Conservation (phyloP, 2,113 vertebrate genomes). For the Bubo bubo region DNA sequence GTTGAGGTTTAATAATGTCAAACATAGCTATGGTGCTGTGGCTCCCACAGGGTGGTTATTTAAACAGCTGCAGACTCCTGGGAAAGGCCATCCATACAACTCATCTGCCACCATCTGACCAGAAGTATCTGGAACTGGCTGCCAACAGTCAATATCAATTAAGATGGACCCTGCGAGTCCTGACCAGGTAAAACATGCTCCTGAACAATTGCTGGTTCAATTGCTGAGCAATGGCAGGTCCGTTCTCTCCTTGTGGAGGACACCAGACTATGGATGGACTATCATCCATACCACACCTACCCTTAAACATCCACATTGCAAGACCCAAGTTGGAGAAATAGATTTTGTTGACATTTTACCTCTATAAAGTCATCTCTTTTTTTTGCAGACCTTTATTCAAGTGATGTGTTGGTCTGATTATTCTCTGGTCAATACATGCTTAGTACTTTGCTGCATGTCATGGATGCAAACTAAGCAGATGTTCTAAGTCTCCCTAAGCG, state of each 20-base stretch:
- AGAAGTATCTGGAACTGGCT: background rate
- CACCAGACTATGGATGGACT: fast-evolving
- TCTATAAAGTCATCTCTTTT: fast-evolving
- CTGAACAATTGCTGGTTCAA: fast-evolving
- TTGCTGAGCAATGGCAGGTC: background rate
- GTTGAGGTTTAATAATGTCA: constrained; percentile 10
- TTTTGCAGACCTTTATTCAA: background rate
- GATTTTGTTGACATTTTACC: background rate
- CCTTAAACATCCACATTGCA: background rate
- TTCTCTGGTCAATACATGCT: background rate
- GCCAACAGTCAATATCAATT: background rate
- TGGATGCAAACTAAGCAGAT: background rate
- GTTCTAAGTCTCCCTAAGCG: no score
- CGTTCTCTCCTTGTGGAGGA: background rate
- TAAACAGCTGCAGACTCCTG: constrained; percentile 56
- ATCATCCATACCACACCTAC: background rate
- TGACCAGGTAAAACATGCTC: fast-evolving
- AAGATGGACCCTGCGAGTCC: background rate
- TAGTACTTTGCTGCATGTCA: background rate
- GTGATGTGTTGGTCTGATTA: background rate
- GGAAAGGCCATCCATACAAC: constrained; percentile 21
- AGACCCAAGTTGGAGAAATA: background rate
- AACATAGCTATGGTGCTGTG: background rate
- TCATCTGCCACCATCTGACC: constrained; percentile 6
- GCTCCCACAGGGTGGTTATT: constrained; percentile 14